Evolutionary conservation across 1,140 invertebrate genomes (phyloP).

Genomic region (Heliconius hewitsoni): DNA sequence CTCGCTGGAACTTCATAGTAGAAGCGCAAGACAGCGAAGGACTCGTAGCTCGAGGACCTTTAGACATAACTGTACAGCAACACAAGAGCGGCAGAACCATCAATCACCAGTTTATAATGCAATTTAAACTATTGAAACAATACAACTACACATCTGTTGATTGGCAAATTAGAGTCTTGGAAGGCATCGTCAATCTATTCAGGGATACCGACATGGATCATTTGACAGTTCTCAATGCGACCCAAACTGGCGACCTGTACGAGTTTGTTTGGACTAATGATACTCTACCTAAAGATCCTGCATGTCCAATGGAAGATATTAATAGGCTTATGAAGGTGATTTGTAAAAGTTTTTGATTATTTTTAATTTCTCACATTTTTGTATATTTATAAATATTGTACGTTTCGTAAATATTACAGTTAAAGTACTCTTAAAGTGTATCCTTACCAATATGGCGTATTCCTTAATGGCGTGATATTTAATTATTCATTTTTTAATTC

Average conservation of each 20-base stretch:
- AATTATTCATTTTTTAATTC: no score
- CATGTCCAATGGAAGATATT: slow-evolving; percentile 88
- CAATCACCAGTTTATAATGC: slow-evolving; percentile 91
- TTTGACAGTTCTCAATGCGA: slow-evolving; percentile 86
- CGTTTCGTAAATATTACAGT: no score
- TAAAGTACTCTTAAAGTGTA: no score
- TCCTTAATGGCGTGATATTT: no score
- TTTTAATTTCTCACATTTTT: background rate
- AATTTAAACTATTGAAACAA: slow-evolving; percentile 83
- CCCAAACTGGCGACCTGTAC: slow-evolving; percentile 82
- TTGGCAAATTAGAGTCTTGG: slow-evolving; percentile 87
- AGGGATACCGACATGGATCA: slow-evolving; percentile 86
- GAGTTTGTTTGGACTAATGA: slow-evolving; percentile 94
- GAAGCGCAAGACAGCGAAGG: slow-evolving; percentile 90
- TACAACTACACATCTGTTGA: slow-evolving; percentile 82
- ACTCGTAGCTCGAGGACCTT: slow-evolving; percentile 84
- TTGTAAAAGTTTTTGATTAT: background rate
- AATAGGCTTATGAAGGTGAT: slow-evolving; percentile 84
- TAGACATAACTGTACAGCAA: slow-evolving; percentile 92
- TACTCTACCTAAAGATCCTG: slow-evolving; percentile 86
- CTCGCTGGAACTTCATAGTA: slow-evolving; percentile 90
- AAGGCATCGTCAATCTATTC: slow-evolving; percentile 86
- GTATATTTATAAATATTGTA: no score
- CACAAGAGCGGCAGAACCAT: slow-evolving; percentile 88
- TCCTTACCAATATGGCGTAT: no score